Conservation (phyloP, 2,113 vertebrate genomes). For the Sarotherodon lohbergeri region DNA sequence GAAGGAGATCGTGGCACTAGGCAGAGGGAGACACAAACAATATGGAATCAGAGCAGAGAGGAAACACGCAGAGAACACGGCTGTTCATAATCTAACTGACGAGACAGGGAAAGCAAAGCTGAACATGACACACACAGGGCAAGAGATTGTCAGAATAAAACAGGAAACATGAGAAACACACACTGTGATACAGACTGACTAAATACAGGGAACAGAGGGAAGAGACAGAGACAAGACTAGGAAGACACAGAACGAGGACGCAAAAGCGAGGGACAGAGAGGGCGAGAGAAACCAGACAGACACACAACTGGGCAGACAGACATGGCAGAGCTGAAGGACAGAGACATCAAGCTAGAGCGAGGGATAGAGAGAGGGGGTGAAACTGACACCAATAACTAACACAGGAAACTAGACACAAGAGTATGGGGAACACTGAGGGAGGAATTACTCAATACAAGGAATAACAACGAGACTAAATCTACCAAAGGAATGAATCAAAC, state of each 20-base stretch:
- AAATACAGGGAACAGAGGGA: background rate
- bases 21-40: background rate
- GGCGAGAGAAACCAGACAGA: background rate
- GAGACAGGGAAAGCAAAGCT: background rate
- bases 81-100: background rate
- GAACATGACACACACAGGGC: background rate
- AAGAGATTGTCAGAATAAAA: background rate
- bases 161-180: background rate
- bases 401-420: background rate
- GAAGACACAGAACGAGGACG: background rate
- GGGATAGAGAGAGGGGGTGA: background rate
- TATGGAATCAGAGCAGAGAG: background rate
- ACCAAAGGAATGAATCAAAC: background rate
- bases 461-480: background rate
- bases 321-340: background rate
- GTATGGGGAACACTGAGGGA: background rate
- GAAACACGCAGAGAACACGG: background rate
- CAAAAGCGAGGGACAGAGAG: background rate
- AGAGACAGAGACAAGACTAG: background rate
- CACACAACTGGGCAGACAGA: background rate
- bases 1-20: background rate
- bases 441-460: background rate
- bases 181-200: background rate
- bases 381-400: background rate
- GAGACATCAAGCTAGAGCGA: background rate